Evolutionary conservation across 2,888 invertebrate genomes (phyloP).

Genomic region (Opisthograptis luteolata): DNA sequence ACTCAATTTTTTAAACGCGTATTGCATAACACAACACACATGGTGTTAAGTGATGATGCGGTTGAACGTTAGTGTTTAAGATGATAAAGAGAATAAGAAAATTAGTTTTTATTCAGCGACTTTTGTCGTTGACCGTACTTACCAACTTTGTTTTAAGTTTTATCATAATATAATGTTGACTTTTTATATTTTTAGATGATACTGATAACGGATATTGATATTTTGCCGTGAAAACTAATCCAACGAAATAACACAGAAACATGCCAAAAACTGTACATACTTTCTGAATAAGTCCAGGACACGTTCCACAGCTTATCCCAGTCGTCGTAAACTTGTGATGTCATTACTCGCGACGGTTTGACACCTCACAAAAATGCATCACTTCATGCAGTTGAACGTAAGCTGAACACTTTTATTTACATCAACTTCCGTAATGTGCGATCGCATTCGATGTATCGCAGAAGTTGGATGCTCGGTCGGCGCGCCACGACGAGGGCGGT

Average conservation of each 20-base stretch:
- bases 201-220: too few relatives aligned
- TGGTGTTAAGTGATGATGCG: too few relatives aligned
- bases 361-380: conserved; percentile 18
- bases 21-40: too few relatives aligned
- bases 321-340: conserved; percentile 25
- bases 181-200: too few relatives aligned
- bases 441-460: conserved; percentile 2
- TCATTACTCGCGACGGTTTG: conserved; percentile 19
- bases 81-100: too few relatives aligned
- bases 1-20: too few relatives aligned
- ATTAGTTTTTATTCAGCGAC: too few relatives aligned
- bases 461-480: neutral
- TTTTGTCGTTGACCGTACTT: too few relatives aligned
- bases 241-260: neutral
- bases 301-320: conserved; percentile 40
- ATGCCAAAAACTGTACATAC: conserved; percentile 15
- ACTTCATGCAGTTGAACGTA: too few relatives aligned
- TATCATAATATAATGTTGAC: too few relatives aligned
- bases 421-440: conserved; percentile 10
- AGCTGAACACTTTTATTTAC: conserved; percentile 4
- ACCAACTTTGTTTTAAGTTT: too few relatives aligned
- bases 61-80: too few relatives aligned
- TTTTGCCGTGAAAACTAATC: neutral
- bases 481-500: neutral
- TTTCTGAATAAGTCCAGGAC: conserved; percentile 35